phyloP scores from a whole-genome alignment of 1,140 invertebrate genomes.

The Pemphigus obesinymphae region DNA sequence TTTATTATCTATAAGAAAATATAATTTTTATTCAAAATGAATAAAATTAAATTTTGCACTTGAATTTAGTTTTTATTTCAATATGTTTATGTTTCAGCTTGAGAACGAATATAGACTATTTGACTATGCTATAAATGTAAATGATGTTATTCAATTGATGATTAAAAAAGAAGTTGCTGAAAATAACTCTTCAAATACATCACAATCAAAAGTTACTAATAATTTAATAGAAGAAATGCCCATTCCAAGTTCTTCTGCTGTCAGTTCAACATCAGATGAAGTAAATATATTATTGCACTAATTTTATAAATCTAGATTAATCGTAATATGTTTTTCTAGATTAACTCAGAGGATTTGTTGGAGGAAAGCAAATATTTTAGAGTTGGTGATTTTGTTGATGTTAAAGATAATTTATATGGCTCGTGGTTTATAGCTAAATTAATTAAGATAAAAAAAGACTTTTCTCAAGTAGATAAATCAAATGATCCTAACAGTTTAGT shows the following conservation, averaged over 20 bases:
- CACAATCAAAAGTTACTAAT: not conserved
- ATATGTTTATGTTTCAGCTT: slow-evolving; percentile 54
- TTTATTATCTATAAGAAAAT: too few relatives aligned
- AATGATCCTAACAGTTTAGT: slow-evolving; percentile 52
- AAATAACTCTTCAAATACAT: not conserved
- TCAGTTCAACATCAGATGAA: not conserved
- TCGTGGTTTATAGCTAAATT: slow-evolving; percentile 65
- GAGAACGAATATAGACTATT: slow-evolving; percentile 70
- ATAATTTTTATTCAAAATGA: too few relatives aligned
- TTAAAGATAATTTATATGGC: slow-evolving; percentile 55
- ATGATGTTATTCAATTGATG: slow-evolving; percentile 70
- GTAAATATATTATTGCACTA: not conserved
- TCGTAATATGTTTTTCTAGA: not conserved
- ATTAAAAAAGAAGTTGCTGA: not conserved
- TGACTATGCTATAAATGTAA: slow-evolving; percentile 73
- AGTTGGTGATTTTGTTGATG: slow-evolving; percentile 69
- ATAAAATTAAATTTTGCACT: too few relatives aligned
- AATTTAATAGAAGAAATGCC: not conserved
- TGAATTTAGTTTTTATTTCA: too few relatives aligned
- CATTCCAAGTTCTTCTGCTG: not conserved
- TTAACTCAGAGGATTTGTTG: not conserved
- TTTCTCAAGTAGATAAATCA: slow-evolving; percentile 51
- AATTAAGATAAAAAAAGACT: slow-evolving; percentile 46
- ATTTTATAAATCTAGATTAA: not conserved
- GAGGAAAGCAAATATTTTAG: slow-evolving; percentile 45